These are phyloP conservation scores for Rhopalosiphum nymphaeae DNA, from an alignment of 2,888 invertebrate genomes.

Conservation along the genomic window DNA sequence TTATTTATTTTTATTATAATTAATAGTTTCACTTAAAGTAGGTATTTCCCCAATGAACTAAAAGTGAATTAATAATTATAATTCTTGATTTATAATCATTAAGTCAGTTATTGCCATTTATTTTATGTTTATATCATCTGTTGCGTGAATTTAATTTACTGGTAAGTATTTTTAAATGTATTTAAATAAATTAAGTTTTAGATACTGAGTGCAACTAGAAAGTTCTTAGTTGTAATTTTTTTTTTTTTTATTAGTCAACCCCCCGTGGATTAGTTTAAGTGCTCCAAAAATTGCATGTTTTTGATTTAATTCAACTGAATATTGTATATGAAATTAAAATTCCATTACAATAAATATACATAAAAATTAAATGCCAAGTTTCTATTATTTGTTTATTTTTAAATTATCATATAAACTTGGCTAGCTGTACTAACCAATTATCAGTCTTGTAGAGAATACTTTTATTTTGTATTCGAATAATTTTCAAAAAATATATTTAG, in stretches of 20 bases:
- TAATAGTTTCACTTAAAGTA: constrained; percentile 20
- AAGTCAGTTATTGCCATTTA: neutral
- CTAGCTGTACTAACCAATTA: neutral
- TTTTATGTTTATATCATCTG: constrained; percentile 15
- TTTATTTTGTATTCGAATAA: too few relatives aligned
- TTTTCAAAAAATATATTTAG: too few relatives aligned
- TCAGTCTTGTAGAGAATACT: too few relatives aligned
- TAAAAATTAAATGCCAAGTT: neutral
- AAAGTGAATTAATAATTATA: constrained; percentile 28
- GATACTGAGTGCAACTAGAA: neutral
- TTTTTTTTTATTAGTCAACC: neutral
- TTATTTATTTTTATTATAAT: constrained; percentile 51
- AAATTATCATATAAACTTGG: neutral
- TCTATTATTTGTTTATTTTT: neutral
- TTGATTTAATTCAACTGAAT: neutral
- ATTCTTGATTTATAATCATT: constrained; percentile 13
- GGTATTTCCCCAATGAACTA: constrained; percentile 31
- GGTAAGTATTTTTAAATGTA: constrained; percentile 51
- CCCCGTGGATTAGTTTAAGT: neutral
- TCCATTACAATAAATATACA: constrained; percentile 7
- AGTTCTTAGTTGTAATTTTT: neutral
- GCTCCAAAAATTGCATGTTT: neutral
- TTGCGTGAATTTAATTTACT: constrained; percentile 2
- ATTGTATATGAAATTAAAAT: neutral
- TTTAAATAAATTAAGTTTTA: constrained; percentile 3